Percentiles rank a stretch among this genome's conserved stretches.
phyloP scores from a whole-genome alignment of 2,888 invertebrate genomes.

The Drosophila subquinaria region DNA sequence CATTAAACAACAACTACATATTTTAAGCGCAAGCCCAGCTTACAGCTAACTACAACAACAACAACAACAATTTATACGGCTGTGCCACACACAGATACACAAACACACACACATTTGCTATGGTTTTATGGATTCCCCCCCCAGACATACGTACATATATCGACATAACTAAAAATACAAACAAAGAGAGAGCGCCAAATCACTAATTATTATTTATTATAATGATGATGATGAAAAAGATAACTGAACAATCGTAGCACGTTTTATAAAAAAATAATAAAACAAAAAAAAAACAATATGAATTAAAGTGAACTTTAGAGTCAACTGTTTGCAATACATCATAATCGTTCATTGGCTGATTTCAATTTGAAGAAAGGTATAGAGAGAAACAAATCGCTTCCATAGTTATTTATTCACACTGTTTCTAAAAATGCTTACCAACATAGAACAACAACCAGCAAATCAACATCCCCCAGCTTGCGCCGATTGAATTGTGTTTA shows the following conservation, averaged over 20 bases:
- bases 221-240: slow-evolving; percentile 27
- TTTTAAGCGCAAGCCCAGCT: slow-evolving; percentile 28
- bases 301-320: neutral
- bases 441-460: slow-evolving; percentile 6
- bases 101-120: slow-evolving; percentile 3
- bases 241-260: slow-evolving; percentile 52
- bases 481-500: slow-evolving; percentile 28
- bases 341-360: slow-evolving; percentile 30
- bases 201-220: slow-evolving; percentile 33
- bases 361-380: slow-evolving; percentile 14
- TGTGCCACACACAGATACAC: slow-evolving; percentile 27
- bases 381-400: slow-evolving; percentile 60
- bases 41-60: slow-evolving; percentile 1
- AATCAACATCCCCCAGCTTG: slow-evolving; percentile 26
- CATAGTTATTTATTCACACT: slow-evolving; percentile 66
- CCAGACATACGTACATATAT: neutral
- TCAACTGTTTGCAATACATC: slow-evolving; percentile 30
- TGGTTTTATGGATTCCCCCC: slow-evolving; percentile 2
- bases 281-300: slow-evolving; percentile 6
- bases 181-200: slow-evolving; percentile 51
- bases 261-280: slow-evolving; percentile 23
- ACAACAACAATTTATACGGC: slow-evolving; percentile 21
- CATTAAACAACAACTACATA: slow-evolving; percentile 17
- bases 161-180: slow-evolving; percentile 2
- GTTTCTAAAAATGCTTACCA: slow-evolving; percentile 38